phyloP scores from a whole-genome alignment of 2,888 invertebrate species.

The Sisyra terminalis region DNA sequence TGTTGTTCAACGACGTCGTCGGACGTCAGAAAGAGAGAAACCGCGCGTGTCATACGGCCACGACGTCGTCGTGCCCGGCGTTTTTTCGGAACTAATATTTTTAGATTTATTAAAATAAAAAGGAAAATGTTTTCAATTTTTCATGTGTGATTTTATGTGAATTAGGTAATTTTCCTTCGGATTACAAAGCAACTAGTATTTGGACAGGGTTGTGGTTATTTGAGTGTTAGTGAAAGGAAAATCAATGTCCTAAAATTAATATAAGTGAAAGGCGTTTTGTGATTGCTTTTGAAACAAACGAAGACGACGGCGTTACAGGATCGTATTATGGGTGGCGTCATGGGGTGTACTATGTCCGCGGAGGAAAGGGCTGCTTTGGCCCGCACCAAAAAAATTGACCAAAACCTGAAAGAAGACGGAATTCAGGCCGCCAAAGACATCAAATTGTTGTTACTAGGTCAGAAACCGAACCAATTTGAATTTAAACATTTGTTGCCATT shows the following conservation, averaged over 20 bases:
- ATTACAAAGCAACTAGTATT: not conserved
- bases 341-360: conserved; percentile 99
- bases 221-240: not conserved
- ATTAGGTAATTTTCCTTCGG: too few relatives aligned
- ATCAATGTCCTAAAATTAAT: not conserved
- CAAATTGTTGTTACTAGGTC: conserved; percentile 92
- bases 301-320: conserved; percentile 11
- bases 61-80: conserved; percentile 23
- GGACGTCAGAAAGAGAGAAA: too few relatives aligned
- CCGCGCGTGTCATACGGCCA: conserved; percentile 13
- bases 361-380: conserved; percentile 98
- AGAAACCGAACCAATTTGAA: too few relatives aligned
- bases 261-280: not conserved
- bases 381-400: conserved; percentile 94
- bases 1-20: too few relatives aligned
- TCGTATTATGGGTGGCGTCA: conserved; percentile 28
- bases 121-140: too few relatives aligned
- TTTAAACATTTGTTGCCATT: too few relatives aligned
- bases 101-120: too few relatives aligned
- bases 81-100: conserved; percentile 8
- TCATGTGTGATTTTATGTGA: too few relatives aligned
- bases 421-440: conserved; percentile 98
- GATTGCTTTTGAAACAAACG: not conserved
- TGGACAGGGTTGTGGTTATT: not conserved
- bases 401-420: conserved; percentile 95